phyloP scores from a whole-genome alignment of 2,113 vertebrate species.

The Oryzias woworae region DNA sequence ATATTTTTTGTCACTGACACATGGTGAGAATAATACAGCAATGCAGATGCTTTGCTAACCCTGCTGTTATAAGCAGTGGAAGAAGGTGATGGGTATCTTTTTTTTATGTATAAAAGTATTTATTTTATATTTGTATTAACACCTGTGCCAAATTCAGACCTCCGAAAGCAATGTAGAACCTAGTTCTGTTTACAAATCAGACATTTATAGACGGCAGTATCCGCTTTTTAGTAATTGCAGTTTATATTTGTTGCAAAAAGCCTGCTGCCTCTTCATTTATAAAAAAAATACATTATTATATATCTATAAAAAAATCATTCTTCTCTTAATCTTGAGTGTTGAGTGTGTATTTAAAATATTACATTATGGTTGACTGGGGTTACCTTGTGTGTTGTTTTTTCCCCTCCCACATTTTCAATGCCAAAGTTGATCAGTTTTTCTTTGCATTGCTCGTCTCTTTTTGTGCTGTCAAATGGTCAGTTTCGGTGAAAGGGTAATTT shows the following conservation, averaged over 20 bases:
- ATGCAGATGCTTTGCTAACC: slow-evolving; percentile 41
- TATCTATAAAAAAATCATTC: not conserved
- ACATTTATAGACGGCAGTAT: slow-evolving; percentile 19
- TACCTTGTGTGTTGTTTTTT: slow-evolving; percentile 27
- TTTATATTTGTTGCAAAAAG: slow-evolving; percentile 1
- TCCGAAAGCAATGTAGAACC: slow-evolving; percentile 2
- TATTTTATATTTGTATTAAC: slow-evolving; percentile 59
- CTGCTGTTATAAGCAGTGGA: slow-evolving; percentile 80
- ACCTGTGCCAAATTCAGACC: slow-evolving; percentile 20
- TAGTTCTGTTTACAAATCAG: slow-evolving; percentile 21
- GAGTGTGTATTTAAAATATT: slow-evolving; percentile 44
- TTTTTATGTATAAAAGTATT: slow-evolving; percentile 54
- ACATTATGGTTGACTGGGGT: slow-evolving; percentile 47
- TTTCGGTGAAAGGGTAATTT: slow-evolving; percentile 38
- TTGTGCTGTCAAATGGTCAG: slow-evolving; percentile 26
- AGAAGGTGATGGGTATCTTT: slow-evolving; percentile 63
- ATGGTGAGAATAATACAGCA: slow-evolving; percentile 34
- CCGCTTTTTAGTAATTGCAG: not conserved
- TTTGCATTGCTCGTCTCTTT: slow-evolving; percentile 37
- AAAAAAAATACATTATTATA: not conserved
- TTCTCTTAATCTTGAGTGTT: slow-evolving; percentile 3
- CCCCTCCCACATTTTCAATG: slow-evolving; percentile 11
- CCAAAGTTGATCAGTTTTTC: slow-evolving; percentile 19
- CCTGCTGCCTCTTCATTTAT: not conserved
- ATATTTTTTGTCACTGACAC: slow-evolving; percentile 39